Conservation (phyloP, 2,113 vertebrate genomes). For the Sardina pilchardus region DNA sequence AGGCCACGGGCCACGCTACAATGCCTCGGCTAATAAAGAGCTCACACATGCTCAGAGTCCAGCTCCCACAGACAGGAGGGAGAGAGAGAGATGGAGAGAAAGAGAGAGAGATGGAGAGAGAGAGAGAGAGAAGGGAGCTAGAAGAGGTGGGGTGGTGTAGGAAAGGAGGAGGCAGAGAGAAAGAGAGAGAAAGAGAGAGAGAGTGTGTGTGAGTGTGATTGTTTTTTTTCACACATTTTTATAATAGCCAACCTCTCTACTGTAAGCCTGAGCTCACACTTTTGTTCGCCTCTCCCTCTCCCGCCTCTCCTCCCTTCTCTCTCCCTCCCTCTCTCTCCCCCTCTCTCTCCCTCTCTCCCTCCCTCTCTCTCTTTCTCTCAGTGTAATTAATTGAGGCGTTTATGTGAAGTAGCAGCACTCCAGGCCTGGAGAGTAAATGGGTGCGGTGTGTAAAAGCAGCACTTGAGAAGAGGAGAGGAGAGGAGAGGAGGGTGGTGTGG, state of each 20-base stretch:
- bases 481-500: too few relatives aligned
- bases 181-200: constrained; percentile 49
- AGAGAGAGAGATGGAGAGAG: constrained; percentile 45
- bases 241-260: not conserved
- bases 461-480: constrained; percentile 50
- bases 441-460: constrained; percentile 88
- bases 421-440: constrained; percentile 87
- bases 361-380: constrained; percentile 74
- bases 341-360: constrained; percentile 39
- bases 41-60: constrained; percentile 76
- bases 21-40: constrained; percentile 92
- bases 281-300: constrained; percentile 56
- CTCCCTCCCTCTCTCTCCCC: not conserved
- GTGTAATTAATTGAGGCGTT: constrained; percentile 97
- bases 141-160: constrained; percentile 11
- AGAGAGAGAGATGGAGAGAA: constrained; percentile 55
- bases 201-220: constrained; percentile 2
- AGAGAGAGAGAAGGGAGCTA: not conserved
- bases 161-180: constrained; percentile 12
- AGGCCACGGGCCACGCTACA: constrained; percentile 92
- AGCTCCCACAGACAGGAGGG: constrained; percentile 64
- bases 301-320: constrained; percentile 10
- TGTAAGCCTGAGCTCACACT: constrained; percentile 39
- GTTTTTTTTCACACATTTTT: constrained; percentile 12
- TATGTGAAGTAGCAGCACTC: constrained; percentile 92